These are phyloP conservation scores for Polydrusus pterygomalis DNA, from an alignment of 2,888 invertebrate genomes.

Conservation along the genomic window DNA sequence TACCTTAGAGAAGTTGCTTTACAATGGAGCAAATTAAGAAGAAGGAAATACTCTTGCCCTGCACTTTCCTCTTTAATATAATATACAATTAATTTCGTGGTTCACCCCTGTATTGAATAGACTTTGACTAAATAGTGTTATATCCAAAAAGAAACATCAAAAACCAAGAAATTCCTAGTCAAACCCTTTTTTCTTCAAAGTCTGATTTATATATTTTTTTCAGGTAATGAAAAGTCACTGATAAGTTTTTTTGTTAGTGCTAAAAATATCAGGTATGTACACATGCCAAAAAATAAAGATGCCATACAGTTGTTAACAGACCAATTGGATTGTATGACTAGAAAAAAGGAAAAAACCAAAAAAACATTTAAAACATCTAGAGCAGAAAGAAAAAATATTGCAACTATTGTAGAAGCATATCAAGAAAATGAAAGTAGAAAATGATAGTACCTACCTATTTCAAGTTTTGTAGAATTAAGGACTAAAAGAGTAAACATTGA, in stretches of 20 bases:
- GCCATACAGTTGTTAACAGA: slow-evolving; percentile 61
- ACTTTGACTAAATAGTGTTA: too few relatives aligned
- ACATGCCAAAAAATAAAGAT: slow-evolving; percentile 75
- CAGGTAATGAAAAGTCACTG: slow-evolving; percentile 74
- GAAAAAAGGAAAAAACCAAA: slow-evolving; percentile 38
- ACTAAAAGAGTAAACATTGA: not conserved
- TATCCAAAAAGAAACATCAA: too few relatives aligned
- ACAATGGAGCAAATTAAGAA: too few relatives aligned
- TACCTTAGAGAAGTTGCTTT: too few relatives aligned
- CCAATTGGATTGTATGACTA: slow-evolving; percentile 54
- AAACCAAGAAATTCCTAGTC: too few relatives aligned
- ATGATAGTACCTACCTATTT: slow-evolving; percentile 8
- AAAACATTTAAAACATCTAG: slow-evolving; percentile 49
- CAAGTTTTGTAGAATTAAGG: too few relatives aligned
- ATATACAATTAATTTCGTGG: too few relatives aligned
- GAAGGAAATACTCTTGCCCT: too few relatives aligned
- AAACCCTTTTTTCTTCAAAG: not conserved
- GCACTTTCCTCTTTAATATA: too few relatives aligned
- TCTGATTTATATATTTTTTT: slow-evolving; percentile 36
- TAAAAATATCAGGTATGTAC: slow-evolving; percentile 81
- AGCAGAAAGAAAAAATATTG: slow-evolving; percentile 44
- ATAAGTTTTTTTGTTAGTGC: slow-evolving; percentile 78
- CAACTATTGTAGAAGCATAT: slow-evolving; percentile 46
- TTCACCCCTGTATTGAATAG: too few relatives aligned
- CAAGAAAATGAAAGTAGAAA: slow-evolving; percentile 1